Evolutionary conservation across 2,888 invertebrate species (phyloP), one percentile per base, ranked within the genome.

Genomic region (Cancer borealis): DNA sequence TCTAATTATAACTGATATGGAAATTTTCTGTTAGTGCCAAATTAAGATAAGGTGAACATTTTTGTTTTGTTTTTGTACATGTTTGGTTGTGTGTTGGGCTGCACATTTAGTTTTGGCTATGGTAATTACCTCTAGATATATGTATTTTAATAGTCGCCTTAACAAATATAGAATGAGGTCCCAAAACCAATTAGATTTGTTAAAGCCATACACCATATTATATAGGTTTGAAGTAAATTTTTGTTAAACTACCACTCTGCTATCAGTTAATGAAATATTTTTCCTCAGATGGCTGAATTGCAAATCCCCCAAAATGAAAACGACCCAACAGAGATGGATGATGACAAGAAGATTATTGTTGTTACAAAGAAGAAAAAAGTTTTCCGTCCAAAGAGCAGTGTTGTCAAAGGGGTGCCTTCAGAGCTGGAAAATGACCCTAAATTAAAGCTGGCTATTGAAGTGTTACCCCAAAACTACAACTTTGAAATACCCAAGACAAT

Each of bases 401-500:
- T 97, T 87, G 97, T 98, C 39, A 98, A 98, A 96, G 98, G 98
- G 97, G 98, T 99, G 96, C 98, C 98, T 0, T 97, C 98, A 96
- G 98, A 98, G 96, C 97, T 99, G 91, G 96, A 98, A 45, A 97
- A 98, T 96, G 98, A 99, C 97, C 97, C 98, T 26, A 96, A 97
- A 96, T 96, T 99, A 47, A 98, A 98, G 96, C 97, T 97, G 96
- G 98, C 98, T 0, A 97, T 98, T 95, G 97, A 97, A 96, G 97
- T 97, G 79, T 97, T 99, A 92, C 99, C 99, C 2, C 97, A 97
- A 60, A 99, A 99, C 97, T 99, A 99, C 96, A 99, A 99, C 96
- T 99, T 99, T 96, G 99, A 99, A 97, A 97, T 99, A 96, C 98
- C 98, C 95, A 99, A 99, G 97, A 99, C 99, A 0, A 98, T 99